These are phyloP conservation scores for Charina bottae DNA, from an alignment of 2,113 vertebrate species.

Conservation along the genomic window DNA sequence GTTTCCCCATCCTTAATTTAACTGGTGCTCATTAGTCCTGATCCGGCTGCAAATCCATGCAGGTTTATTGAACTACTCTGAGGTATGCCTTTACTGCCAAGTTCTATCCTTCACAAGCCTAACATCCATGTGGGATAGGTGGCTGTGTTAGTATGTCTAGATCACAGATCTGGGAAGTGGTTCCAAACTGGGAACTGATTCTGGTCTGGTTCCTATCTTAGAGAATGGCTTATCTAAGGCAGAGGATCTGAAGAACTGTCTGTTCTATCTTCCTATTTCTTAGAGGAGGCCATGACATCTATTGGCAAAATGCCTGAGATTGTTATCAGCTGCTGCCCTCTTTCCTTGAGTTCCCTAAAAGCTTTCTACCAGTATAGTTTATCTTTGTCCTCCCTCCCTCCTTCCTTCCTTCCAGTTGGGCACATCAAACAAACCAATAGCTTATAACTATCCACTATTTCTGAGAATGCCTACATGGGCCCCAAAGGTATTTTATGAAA, in stretches of 20 bases:
- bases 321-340: neutral
- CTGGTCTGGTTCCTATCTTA: neutral
- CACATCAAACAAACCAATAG: neutral
- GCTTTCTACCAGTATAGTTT: neutral
- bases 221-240: neutral
- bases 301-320: neutral
- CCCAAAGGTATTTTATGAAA: neutral
- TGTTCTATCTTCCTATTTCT: neutral
- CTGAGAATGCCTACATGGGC: neutral
- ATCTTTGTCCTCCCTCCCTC: neutral
- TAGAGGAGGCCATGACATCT: neutral
- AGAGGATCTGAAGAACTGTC: neutral
- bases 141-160: neutral
- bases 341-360: neutral
- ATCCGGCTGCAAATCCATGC: no score
- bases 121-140: no score
- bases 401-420: neutral
- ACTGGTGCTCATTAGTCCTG: no score
- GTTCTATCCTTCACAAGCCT: no score
- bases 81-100: no score
- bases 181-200: neutral
- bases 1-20: no score
- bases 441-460: neutral
- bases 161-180: neutral
- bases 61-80: no score